Conservation (phyloP, 2,113 vertebrate genomes). For the Eclectus roratus region DNA sequence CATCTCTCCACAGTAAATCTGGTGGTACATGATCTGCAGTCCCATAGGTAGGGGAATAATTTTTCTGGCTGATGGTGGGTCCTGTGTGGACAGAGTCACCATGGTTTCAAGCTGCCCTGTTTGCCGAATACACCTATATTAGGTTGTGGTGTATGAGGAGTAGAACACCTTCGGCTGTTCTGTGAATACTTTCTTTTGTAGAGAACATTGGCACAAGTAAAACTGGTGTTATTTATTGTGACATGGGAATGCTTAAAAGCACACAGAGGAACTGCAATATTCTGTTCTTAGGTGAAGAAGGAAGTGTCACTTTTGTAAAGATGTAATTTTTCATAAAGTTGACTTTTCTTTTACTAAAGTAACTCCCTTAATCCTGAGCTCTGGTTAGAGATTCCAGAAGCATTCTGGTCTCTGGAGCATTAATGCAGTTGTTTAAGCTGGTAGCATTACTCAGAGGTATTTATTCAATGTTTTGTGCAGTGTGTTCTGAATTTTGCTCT, state of each 20-base stretch:
- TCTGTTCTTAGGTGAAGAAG: conserved; percentile 32
- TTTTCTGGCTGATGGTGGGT: conserved; percentile 17
- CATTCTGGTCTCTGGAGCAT: background rate
- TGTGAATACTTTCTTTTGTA: conserved; percentile 29
- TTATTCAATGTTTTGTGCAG: conserved; percentile 64
- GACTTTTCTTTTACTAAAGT: conserved; percentile 44
- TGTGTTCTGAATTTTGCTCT: conserved; percentile 61
- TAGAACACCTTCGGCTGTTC: background rate
- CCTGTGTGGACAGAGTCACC: background rate
- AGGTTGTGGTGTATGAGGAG: conserved; percentile 45
- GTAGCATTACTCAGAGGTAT: conserved; percentile 49
- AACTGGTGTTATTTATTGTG: conserved; percentile 50
- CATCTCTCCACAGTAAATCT: conserved; percentile 40
- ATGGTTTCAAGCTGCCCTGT: background rate
- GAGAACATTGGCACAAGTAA: background rate
- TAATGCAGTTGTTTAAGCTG: conserved; percentile 31
- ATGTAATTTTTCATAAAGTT: conserved; percentile 52
- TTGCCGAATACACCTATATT: conserved; percentile 54
- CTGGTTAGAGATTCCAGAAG: background rate
- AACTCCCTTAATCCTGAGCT: conserved; percentile 24
- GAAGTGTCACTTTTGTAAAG: conserved; percentile 57
- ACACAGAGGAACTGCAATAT: conserved; percentile 23
- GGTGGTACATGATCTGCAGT: conserved; percentile 9
- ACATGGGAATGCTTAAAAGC: conserved; percentile 56
- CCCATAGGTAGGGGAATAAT: background rate